Conservation (phyloP, 2,113 vertebrate genomes). For the Phasianus colchicus region DNA sequence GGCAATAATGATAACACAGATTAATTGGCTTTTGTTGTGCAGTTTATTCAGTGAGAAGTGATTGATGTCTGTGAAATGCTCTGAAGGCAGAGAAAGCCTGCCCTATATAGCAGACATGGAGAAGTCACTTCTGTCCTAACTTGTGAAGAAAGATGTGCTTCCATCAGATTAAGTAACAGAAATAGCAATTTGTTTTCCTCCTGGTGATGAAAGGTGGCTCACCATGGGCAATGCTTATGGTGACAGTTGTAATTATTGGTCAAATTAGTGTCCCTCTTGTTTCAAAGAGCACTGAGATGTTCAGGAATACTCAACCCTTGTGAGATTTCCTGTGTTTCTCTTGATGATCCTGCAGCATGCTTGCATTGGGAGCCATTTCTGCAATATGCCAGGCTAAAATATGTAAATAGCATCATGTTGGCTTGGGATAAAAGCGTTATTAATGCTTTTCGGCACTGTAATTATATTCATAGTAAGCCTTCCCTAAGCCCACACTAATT, state of each 20-base stretch:
- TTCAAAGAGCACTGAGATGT: neutral
- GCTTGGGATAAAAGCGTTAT: constrained; percentile 59
- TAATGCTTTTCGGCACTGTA: constrained; percentile 72
- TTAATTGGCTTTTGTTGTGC: constrained; percentile 8
- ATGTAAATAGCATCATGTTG: constrained; percentile 59
- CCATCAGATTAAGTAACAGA: neutral
- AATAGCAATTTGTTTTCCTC: constrained; percentile 21
- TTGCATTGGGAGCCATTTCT: constrained; percentile 37
- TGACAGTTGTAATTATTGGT: constrained; percentile 21
- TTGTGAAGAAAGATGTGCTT: neutral
- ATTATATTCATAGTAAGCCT: constrained; percentile 78
- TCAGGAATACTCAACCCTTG: neutral
- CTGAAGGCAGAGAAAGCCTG: neutral
- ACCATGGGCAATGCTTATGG: neutral
- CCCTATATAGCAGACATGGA: neutral
- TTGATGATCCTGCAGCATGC: constrained; percentile 13
- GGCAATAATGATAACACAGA: rapidly evolving
- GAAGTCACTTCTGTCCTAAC: constrained; percentile 21
- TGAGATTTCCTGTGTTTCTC: constrained; percentile 32
- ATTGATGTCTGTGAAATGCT: neutral
- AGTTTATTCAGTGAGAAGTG: constrained; percentile 9
- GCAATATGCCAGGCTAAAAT: constrained; percentile 60
- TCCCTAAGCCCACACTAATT: constrained; percentile 70
- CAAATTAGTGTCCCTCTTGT: constrained; percentile 17
- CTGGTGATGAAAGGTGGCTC: neutral